A percentile compares a stretch with the other conserved stretches of the same genome.
Evolutionary conservation across 2,888 invertebrate species (phyloP).

Genomic region (Caenorhabditis sp.): DNA sequence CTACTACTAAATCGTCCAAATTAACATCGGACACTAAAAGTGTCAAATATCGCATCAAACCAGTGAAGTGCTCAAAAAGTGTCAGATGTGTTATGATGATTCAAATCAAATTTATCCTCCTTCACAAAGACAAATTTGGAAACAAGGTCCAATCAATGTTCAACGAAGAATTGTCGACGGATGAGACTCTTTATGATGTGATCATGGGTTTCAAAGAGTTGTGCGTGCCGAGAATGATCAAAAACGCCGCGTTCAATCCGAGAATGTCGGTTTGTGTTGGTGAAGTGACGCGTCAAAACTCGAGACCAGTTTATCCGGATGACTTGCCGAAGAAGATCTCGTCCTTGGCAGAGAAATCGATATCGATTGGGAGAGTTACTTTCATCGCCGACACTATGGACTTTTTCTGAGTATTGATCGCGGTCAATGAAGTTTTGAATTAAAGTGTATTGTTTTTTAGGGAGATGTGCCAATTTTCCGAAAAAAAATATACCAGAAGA

Average conservation of each 20-base stretch:
- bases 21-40: background rate
- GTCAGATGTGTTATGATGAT: conserved; percentile 23
- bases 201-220: background rate
- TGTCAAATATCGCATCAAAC: background rate
- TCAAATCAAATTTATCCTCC: conserved; percentile 20
- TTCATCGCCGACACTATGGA: background rate
- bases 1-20: no score
- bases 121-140: conserved; percentile 10
- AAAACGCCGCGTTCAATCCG: background rate
- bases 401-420: background rate
- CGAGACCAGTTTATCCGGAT: background rate
- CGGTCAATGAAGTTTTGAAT: no score
- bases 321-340: background rate
- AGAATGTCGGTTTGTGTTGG: background rate
- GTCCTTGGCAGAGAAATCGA: background rate
- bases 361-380: background rate
- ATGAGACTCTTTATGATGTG: background rate
- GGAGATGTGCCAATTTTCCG: no score
- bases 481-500: no score
- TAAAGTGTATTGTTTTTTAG: no score
- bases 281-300: background rate
- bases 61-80: background rate
- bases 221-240: background rate
- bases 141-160: background rate
- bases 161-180: background rate